Percentiles rank a stretch among this genome's conserved stretches.
phyloP scores from a whole-genome alignment of 2,113 vertebrate species.

The Chaetura pelagica region DNA sequence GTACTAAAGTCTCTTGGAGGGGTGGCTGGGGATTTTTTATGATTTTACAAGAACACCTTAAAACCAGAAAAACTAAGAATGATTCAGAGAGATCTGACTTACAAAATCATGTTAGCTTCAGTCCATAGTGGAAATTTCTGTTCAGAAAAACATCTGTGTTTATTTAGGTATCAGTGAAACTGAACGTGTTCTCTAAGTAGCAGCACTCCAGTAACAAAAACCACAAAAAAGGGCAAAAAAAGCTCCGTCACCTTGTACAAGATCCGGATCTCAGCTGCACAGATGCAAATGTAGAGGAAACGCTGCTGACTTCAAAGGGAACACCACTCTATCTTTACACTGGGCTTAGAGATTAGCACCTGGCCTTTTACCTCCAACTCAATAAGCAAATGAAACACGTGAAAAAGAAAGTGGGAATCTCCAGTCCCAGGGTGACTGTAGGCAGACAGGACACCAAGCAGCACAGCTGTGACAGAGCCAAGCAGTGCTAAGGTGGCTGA shows the following conservation, averaged over 20 bases:
- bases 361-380: not conserved
- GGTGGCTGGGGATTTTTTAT: not conserved
- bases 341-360: not conserved
- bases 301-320: not conserved
- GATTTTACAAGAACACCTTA: not conserved
- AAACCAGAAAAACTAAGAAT: slow-evolving; percentile 24
- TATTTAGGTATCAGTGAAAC: not conserved
- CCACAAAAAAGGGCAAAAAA: not conserved
- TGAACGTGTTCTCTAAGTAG: not conserved
- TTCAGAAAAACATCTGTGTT: slow-evolving; percentile 29
- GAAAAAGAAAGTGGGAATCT: not conserved
- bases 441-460: not conserved
- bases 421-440: too few relatives aligned
- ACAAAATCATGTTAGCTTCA: not conserved
- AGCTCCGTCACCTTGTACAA: not conserved
- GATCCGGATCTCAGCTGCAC: not conserved
- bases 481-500: not conserved
- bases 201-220: slow-evolving; percentile 9
- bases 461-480: not conserved
- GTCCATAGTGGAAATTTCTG: not conserved
- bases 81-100: not conserved
- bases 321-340: not conserved
- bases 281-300: not conserved
- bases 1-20: not conserved
- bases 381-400: not conserved